Conservation (phyloP, 2,113 vertebrate genomes). For the Pipa parva region DNA sequence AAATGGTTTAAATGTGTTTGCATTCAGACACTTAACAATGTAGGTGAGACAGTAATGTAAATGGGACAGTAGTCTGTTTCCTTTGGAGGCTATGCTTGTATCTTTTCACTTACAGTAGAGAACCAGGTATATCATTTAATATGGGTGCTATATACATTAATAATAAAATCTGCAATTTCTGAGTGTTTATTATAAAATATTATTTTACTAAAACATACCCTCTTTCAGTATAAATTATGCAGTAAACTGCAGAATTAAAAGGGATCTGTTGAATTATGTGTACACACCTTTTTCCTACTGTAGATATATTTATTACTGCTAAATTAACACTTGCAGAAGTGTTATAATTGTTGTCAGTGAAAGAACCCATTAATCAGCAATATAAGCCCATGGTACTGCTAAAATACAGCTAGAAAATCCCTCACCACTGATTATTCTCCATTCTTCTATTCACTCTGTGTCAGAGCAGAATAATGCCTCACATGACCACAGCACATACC, state of each 20-base stretch:
- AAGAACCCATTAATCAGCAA: conserved; percentile 37
- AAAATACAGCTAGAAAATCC: conserved; percentile 26
- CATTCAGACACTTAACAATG: too few species aligned
- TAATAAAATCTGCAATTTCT: too few species aligned
- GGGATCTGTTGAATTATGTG: not conserved
- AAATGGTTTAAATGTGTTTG: too few species aligned
- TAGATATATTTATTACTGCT: not conserved
- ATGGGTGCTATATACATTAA: too few species aligned
- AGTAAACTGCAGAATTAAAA: not conserved
- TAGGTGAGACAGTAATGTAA: too few species aligned
- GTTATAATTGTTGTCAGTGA: conserved; percentile 33
- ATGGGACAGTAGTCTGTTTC: too few species aligned
- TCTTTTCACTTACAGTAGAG: too few species aligned
- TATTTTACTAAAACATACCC: not conserved
- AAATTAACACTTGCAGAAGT: conserved; percentile 34
- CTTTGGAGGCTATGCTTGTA: too few species aligned
- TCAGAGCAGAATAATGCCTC: conserved; percentile 29
- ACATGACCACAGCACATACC: conserved; percentile 17
- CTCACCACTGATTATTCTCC: conserved; percentile 9
- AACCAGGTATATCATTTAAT: too few species aligned
- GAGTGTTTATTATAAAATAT: too few species aligned
- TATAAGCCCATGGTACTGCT: conserved; percentile 19
- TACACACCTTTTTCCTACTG: not conserved
- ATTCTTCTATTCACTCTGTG: conserved; percentile 12
- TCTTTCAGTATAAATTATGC: not conserved